These are phyloP conservation scores for Mus minutoides DNA, from an alignment of 2,797 vertebrate species.

Conservation along the genomic window DNA sequence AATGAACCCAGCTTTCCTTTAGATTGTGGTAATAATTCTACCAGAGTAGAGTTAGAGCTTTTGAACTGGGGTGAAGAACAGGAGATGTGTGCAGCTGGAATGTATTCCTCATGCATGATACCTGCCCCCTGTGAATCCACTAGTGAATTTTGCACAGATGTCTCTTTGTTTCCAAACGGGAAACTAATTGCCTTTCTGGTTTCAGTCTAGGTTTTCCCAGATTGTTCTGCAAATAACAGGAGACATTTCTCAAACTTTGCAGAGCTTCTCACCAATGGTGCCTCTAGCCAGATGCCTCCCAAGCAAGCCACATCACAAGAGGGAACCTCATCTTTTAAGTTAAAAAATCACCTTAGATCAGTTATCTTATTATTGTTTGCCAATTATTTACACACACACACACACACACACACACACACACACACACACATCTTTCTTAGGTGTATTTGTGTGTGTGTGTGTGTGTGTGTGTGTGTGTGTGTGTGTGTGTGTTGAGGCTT, in stretches of 20 bases:
- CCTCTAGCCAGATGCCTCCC: constrained; percentile 67
- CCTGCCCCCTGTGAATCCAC: constrained; percentile 85
- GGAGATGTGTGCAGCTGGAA: constrained; percentile 80
- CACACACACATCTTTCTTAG: not conserved
- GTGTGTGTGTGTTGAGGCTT: not conserved
- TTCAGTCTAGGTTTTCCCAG: constrained; percentile 84
- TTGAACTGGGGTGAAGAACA: constrained; percentile 49
- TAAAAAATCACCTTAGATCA: not conserved
- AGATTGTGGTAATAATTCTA: constrained; percentile 76
- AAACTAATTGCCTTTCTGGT: constrained; percentile 87
- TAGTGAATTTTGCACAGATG: constrained; percentile 86
- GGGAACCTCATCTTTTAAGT: constrained; percentile 3
- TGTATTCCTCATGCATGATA: constrained; percentile 81
- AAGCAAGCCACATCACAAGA: constrained; percentile 8
- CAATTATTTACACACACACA: not conserved
- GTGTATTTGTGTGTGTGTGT: not conserved
- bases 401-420: too few species aligned
- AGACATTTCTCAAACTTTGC: constrained; percentile 83
- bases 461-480: not conserved
- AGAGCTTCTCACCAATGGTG: constrained; percentile 63
- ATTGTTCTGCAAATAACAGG: constrained; percentile 83
- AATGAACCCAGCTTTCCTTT: constrained; percentile 81
- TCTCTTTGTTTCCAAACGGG: constrained; percentile 87
- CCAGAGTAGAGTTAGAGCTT: constrained; percentile 81
- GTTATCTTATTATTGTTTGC: not conserved